Evolutionary conservation across 2,888 invertebrate species (phyloP).

Genomic region (Tenthredo mesomela): DNA sequence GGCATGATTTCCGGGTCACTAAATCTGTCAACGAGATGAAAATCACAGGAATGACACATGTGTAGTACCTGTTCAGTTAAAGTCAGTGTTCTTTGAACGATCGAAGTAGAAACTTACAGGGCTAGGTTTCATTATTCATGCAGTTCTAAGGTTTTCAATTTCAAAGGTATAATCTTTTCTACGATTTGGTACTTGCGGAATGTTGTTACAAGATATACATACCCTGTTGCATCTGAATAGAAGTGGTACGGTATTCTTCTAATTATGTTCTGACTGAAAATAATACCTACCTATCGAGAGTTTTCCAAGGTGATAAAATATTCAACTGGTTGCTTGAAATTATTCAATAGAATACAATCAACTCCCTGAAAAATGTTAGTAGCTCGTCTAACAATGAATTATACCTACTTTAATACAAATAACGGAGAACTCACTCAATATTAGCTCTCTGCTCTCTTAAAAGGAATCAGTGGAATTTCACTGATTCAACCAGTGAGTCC

Average conservation of each 20-base stretch:
- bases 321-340: not conserved
- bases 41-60: not conserved
- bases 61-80: not conserved
- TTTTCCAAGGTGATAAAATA: not conserved
- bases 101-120: not conserved
- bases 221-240: not conserved
- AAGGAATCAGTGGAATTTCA: no score
- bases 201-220: not conserved
- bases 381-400: not conserved
- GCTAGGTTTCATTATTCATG: constrained; percentile 30
- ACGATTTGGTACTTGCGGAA: not conserved
- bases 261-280: not conserved
- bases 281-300: not conserved
- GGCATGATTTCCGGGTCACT: not conserved
- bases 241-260: not conserved
- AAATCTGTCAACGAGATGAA: not conserved
- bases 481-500: no score
- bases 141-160: not conserved
- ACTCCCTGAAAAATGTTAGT: not conserved
- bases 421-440: not conserved
- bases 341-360: not conserved
- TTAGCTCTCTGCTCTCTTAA: no score
- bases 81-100: not conserved
- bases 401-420: not conserved
- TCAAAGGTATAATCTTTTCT: constrained; percentile 36